These are phyloP conservation scores for Dicaeum eximium DNA, from an alignment of 2,113 vertebrate species.

Conservation along the genomic window DNA sequence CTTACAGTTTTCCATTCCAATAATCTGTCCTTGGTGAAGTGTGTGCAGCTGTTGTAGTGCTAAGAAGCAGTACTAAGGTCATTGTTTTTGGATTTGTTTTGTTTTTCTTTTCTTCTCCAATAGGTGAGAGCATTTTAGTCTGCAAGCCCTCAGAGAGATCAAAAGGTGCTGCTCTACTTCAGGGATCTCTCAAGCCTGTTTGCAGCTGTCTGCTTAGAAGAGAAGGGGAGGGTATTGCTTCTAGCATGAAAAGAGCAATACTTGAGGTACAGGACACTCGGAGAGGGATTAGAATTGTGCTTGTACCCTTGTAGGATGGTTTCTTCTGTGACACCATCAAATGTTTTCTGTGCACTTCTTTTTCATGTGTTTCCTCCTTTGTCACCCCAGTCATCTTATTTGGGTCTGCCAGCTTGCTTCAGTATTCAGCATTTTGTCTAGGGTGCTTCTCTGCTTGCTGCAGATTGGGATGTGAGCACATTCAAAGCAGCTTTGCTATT, in stretches of 20 bases:
- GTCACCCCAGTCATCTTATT: not conserved
- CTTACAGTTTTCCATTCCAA: not conserved
- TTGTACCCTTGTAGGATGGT: not conserved
- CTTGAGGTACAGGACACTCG: conserved; percentile 79
- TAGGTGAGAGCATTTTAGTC: conserved; percentile 94
- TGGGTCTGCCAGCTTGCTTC: not conserved
- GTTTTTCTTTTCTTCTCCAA: not conserved
- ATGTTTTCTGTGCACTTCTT: not conserved
- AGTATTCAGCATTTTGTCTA: not conserved
- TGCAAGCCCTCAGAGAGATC: conserved; percentile 89
- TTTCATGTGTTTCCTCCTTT: not conserved
- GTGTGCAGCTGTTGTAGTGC: not conserved
- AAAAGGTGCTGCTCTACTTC: conserved; percentile 86
- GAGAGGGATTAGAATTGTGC: not conserved
- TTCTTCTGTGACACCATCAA: not conserved
- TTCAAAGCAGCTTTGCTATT: not conserved
- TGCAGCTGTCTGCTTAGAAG: conserved; percentile 84
- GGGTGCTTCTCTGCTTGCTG: not conserved
- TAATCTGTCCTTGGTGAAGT: not conserved
- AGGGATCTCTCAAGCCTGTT: conserved; percentile 86
- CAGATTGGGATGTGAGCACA: not conserved
- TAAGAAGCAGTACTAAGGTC: not conserved
- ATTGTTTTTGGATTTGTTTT: not conserved
- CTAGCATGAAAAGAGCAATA: conserved; percentile 93
- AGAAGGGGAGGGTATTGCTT: conserved; percentile 85